phyloP scores from a whole-genome alignment of 2,113 vertebrate species.

The Vireo altiloquus region DNA sequence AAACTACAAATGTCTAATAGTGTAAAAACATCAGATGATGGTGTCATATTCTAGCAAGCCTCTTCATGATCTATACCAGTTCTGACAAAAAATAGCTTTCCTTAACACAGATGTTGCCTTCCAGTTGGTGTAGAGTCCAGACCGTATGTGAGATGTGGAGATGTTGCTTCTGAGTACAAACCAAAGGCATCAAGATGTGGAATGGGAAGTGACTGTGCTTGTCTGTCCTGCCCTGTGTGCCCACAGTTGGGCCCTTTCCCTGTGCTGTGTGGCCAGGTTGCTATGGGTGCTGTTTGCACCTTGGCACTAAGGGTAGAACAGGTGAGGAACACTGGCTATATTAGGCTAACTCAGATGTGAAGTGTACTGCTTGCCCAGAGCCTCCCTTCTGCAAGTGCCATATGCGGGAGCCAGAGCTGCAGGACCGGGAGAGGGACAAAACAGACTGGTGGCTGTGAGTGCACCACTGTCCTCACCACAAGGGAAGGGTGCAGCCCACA shows the following conservation, averaged over 20 bases:
- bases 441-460: not conserved
- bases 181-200: not conserved
- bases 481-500: not conserved
- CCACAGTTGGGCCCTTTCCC: fast-evolving
- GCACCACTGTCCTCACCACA: not conserved
- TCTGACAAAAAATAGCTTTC: not conserved
- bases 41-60: not conserved
- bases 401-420: not conserved
- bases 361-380: not conserved
- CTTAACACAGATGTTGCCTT: not conserved
- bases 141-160: fast-evolving
- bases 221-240: fast-evolving
- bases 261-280: not conserved
- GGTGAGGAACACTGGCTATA: not conserved
- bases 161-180: not conserved
- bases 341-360: not conserved
- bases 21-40: not conserved
- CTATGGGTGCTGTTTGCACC: not conserved
- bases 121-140: not conserved
- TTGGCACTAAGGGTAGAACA: not conserved
- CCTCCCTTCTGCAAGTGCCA: not conserved
- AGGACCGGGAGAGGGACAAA: not conserved
- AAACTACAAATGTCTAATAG: not conserved
- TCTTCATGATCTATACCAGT: too few species aligned
- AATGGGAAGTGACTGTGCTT: not conserved